Conservation (phyloP, 2,888 invertebrate species). For the Aspidiotus destructor region DNA sequence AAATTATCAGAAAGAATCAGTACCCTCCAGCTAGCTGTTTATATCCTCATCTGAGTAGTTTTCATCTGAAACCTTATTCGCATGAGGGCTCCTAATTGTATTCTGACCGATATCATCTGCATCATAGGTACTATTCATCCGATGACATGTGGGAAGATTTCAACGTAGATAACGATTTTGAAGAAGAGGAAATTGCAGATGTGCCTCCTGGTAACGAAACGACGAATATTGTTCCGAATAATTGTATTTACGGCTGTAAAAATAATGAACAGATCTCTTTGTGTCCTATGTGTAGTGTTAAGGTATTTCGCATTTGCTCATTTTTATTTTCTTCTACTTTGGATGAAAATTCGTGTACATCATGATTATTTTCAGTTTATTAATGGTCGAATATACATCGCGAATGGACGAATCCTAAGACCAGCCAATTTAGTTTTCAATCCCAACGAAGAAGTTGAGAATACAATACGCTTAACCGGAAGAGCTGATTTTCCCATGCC, state of each 20-base stretch:
- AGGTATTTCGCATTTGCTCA: slow-evolving; percentile 20
- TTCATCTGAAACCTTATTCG: too few species aligned
- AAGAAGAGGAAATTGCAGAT: slow-evolving; percentile 30
- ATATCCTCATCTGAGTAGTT: too few species aligned
- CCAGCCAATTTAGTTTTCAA: slow-evolving; percentile 55
- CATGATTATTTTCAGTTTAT: slow-evolving; percentile 52
- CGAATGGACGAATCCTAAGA: slow-evolving; percentile 58
- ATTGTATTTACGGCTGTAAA: slow-evolving; percentile 31
- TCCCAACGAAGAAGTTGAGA: slow-evolving; percentile 15
- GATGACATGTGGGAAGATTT: slow-evolving; percentile 35
- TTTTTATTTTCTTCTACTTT: not conserved
- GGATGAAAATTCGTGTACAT: not conserved
- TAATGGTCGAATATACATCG: slow-evolving; percentile 63
- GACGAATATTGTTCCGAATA: slow-evolving; percentile 15
- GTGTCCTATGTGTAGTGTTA: slow-evolving; percentile 33
- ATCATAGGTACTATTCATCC: slow-evolving; percentile 26
- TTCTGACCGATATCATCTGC: slow-evolving; percentile 2
- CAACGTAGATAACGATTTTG: slow-evolving; percentile 33
- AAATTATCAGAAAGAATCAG: too few species aligned
- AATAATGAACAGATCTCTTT: slow-evolving; percentile 20
- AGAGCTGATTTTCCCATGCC: slow-evolving; percentile 12
- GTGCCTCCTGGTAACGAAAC: slow-evolving; percentile 19
- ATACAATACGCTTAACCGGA: slow-evolving; percentile 18
- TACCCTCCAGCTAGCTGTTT: too few species aligned
- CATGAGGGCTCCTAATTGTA: too few species aligned